These are phyloP conservation scores for Patella pellucida DNA, from an alignment of 2,888 invertebrate species.

Conservation along the genomic window DNA sequence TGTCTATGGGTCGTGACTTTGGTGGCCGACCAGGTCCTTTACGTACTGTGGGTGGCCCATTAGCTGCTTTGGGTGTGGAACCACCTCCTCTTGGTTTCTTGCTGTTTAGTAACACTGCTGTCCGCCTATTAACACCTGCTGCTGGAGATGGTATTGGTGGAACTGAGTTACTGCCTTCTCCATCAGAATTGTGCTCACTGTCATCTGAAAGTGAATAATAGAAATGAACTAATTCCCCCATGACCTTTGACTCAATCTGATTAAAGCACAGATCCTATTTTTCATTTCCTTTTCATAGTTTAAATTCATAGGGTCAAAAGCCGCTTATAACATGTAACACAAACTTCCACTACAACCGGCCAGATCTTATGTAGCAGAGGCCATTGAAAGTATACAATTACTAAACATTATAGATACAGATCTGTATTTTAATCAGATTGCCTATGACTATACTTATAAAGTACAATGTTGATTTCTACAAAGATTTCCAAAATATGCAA, in stretches of 20 bases:
- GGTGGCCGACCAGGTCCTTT: slow-evolving; percentile 53
- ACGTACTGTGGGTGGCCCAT: slow-evolving; percentile 36
- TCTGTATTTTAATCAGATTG: too few relatives aligned
- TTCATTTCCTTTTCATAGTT: too few relatives aligned
- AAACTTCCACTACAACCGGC: too few relatives aligned
- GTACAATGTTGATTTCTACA: too few relatives aligned
- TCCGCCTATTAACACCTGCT: slow-evolving; percentile 79
- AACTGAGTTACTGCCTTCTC: slow-evolving; percentile 15
- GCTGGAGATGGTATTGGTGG: slow-evolving; percentile 69
- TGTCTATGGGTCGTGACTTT: slow-evolving; percentile 36
- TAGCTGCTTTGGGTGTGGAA: slow-evolving; percentile 38
- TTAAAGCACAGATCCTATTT: too few relatives aligned
- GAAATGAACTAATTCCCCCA: neutral
- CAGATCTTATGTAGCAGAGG: too few relatives aligned
- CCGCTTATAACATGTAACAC: too few relatives aligned
- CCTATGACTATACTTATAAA: too few relatives aligned
- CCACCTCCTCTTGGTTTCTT: slow-evolving; percentile 74
- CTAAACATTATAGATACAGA: too few relatives aligned
- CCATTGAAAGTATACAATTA: too few relatives aligned
- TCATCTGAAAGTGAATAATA: slow-evolving; percentile 21
- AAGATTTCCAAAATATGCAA: neutral
- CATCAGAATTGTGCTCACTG: slow-evolving; percentile 21
- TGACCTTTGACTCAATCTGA: too few relatives aligned
- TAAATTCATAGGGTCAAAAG: too few relatives aligned
- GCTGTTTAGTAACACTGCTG: slow-evolving; percentile 81